Evolutionary conservation across 1,140 invertebrate species (phyloP).

Genomic region (Drosophila sturtevanti): DNA sequence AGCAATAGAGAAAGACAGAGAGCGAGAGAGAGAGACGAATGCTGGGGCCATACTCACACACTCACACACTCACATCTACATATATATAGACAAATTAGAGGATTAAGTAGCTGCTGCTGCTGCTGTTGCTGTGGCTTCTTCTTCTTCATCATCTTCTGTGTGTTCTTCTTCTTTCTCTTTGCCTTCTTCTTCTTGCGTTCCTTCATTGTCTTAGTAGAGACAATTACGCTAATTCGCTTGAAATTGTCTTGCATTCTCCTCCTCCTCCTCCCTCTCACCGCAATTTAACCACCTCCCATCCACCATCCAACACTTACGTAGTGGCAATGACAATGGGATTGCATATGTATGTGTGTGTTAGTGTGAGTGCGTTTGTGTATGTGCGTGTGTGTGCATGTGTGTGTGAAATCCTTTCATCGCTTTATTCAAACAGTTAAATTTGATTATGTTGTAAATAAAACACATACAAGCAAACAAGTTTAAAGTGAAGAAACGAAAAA

Average conservation of each 20-base stretch:
- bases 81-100: constrained; percentile 68
- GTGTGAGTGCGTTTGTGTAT: not conserved
- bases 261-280: not conserved
- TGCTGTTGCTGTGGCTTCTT: constrained; percentile 41
- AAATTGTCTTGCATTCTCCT: constrained; percentile 62
- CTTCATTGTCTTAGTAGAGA: constrained; percentile 59
- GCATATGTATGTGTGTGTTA: constrained; percentile 30
- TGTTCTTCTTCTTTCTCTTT: constrained; percentile 23
- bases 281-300: not conserved
- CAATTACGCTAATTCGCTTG: constrained; percentile 75
- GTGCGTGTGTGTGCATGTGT: constrained; percentile 20
- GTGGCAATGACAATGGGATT: constrained; percentile 21
- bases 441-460: constrained; percentile 56
- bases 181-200: constrained; percentile 21
- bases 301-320: constrained; percentile 2
- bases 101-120: constrained; percentile 66
- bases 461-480: constrained; percentile 12
- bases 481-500: not conserved
- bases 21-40: not conserved
- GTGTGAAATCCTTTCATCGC: constrained; percentile 52
- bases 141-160: constrained; percentile 20
- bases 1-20: not conserved
- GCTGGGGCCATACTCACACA: not conserved
- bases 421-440: constrained; percentile 60
- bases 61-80: constrained; percentile 38